Evolutionary conservation across 2,888 invertebrate genomes (phyloP), one percentile per base, ranked within the genome.

Genomic region (Cyrtodaria siliqua): DNA sequence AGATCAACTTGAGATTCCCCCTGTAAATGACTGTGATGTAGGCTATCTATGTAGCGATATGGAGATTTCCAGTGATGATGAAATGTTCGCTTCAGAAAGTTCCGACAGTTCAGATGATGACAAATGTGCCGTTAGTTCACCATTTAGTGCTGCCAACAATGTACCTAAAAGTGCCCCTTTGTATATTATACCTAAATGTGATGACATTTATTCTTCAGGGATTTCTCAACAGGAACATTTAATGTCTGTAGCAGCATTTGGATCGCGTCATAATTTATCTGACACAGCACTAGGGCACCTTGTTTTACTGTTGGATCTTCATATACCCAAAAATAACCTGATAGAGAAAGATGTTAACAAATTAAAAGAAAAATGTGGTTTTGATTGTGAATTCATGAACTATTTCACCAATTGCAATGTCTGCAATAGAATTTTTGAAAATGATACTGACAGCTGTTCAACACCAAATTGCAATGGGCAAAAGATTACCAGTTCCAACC

Each of bases 401-500:
- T 40, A 50, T 26, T 49, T 52, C 14, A 14, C 50, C 6, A 66
- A 29, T 50, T 73, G 72, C 47, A 42, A 60, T 14, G 27, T 55
- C 4, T 73, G 66, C 44, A 60, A 53, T 14, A 44, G 53, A 40
- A 14, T 56, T 16, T 60, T 61, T 60, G 49, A 38, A 8, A 47
- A 49, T 38, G 56, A 49, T 47, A 44, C 9, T 18, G 50, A 56
- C 24, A 49, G 12, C 12, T 73, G 72, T 40, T 16, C n/a, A 44
- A 73, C 72, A 55, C 72, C 72, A 26, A 42, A 60, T 24, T 73
- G 66, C 26, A 49, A 18, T 55, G 60, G 66, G 1, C n/a, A 27
- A 40, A 61, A 55, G 33, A 14, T 24, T 47, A n/a, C 20, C 4
- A 55, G 20, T 12, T 24, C 14, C 4, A 24, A 26, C 24, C 44